Evolutionary conservation across 2,797 vertebrate genomes (phyloP).

Genomic region (Masticophis lateralis): DNA sequence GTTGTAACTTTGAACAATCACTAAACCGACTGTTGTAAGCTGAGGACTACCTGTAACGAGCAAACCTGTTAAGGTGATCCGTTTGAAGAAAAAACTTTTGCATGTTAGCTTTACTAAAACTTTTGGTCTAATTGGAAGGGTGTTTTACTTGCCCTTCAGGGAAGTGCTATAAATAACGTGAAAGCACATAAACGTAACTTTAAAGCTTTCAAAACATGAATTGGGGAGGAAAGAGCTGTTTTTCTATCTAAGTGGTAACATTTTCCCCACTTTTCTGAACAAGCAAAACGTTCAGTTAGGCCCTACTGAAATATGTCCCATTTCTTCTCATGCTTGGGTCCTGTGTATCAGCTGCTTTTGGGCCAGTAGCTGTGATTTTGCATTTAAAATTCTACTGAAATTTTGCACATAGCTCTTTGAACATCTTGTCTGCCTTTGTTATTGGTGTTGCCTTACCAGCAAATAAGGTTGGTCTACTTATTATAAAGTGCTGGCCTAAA

Average conservation of each 20-base stretch:
- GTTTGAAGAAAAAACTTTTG: background rate
- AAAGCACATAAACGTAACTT: background rate
- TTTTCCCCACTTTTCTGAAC: background rate
- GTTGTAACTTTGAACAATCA: background rate
- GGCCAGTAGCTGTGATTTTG: background rate
- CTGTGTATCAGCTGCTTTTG: background rate
- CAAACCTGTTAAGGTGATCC: background rate
- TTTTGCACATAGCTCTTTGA: background rate
- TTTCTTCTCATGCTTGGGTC: background rate
- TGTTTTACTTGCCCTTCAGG: background rate
- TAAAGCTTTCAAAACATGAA: background rate
- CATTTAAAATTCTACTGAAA: background rate
- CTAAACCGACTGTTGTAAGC: background rate
- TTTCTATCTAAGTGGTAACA: background rate
- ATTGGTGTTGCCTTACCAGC: background rate
- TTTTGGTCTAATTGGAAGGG: rapidly evolving
- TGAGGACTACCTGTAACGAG: background rate
- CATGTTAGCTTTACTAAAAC: background rate
- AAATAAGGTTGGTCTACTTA: background rate
- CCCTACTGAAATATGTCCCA: background rate
- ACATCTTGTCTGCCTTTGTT: background rate
- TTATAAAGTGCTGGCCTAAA: background rate
- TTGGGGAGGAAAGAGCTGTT: background rate
- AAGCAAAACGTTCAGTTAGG: background rate
- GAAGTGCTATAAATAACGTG: background rate